Evolutionary conservation across 1,140 invertebrate genomes (phyloP), one percentile per base, ranked within the genome.

Genomic region (Temnothorax longispinosus): DNA sequence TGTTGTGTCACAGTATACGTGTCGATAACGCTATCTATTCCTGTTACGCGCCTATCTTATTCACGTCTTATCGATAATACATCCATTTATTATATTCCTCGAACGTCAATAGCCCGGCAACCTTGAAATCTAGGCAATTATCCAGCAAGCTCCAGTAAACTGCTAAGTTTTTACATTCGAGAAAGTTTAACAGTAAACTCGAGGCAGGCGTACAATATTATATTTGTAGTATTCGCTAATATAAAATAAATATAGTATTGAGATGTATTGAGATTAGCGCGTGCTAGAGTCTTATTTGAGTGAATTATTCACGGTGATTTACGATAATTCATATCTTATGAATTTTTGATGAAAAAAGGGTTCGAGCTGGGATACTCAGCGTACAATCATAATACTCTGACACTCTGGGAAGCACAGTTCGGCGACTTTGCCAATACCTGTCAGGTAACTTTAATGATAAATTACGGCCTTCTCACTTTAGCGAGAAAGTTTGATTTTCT

Each of bases 331-430:
- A 75, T 69, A 35, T 67, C 71, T 76, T 58, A 75, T 10, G 11
- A 85, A 81, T 50, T 27, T 44, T 65, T 64, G 47, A 0, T 6
- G 6, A 60, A 27, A 27, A 50, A 71, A 96, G 97, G 97, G 3
- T 98, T 98, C 95, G 98, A 98, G 92, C 93, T 97, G 2, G 98
- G 98, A n/a, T 99, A 98, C 93, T 97, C 98, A 3, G 96, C 97
- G 94, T 97, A 97, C 41, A 97, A 98, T 93, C 98, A 98, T 6
- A 97, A 98, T 91, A 95, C 97, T 10, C 95, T 99, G 60, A 97
- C 98, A 0, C 96, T 98, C 21, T 99, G 98, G 98, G 98, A 99
- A 95, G 98, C 97, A 52, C 97, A 99, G 94, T 99, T 99, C 95
- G 98, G 98, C 0, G 98, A 99, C 94, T 99, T 99, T 92, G 95